Percentiles rank a stretch among this genome's conserved stretches.
Conservation (phyloP, 1,140 invertebrate genomes). For the Saccostrea echinata region DNA sequence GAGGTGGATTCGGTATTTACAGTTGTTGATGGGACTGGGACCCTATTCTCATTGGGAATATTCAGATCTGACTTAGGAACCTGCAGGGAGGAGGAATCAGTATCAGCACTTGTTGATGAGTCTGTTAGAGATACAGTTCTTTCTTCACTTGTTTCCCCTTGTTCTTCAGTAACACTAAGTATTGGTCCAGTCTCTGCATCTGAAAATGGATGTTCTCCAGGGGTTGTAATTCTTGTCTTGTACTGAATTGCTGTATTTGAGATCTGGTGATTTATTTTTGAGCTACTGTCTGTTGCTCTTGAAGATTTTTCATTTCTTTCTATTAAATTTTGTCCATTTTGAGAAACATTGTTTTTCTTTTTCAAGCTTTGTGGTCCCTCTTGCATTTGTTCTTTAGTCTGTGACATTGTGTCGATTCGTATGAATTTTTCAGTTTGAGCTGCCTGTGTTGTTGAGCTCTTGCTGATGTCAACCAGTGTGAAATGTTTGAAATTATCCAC, state of each 20-base stretch:
- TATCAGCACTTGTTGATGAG: neutral
- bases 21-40: neutral
- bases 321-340: neutral
- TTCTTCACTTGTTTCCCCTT: neutral
- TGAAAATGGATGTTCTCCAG: neutral
- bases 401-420: constrained; percentile 4
- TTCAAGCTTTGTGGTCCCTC: neutral
- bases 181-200: constrained; percentile 6
- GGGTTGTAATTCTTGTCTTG: neutral
- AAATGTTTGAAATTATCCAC: constrained; percentile 23
- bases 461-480: constrained; percentile 24
- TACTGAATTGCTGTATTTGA: constrained; percentile 4
- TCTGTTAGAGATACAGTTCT: too few relatives aligned
- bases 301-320: neutral
- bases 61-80: neutral
- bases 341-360: neutral
- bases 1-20: neutral
- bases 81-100: neutral
- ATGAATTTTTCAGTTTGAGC: constrained; percentile 17
- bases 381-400: neutral
- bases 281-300: neutral
- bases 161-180: constrained; percentile 13
- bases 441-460: constrained; percentile 26
- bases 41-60: neutral
- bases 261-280: neutral